Conservation (phyloP, 2,888 invertebrate genomes). For the Furcula furcula region DNA sequence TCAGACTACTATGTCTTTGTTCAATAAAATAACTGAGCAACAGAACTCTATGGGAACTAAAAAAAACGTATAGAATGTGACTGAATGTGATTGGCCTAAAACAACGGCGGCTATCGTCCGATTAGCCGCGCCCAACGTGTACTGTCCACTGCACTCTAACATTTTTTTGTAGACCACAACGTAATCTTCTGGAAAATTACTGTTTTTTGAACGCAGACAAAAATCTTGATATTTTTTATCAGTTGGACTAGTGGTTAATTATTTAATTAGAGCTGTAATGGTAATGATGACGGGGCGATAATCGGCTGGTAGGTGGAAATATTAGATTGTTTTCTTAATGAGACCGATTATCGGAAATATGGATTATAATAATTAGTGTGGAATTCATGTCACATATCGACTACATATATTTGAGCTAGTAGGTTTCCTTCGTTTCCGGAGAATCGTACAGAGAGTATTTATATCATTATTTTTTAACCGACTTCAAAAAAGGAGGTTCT, state of each 20-base stretch:
- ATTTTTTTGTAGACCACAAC: constrained; percentile 21
- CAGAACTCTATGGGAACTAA: background rate
- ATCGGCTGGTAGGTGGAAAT: background rate
- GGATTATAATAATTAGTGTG: background rate
- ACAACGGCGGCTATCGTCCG: constrained; percentile 35
- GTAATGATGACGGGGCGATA: constrained; percentile 11
- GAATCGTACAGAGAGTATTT: no score
- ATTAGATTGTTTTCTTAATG: background rate
- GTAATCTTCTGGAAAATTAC: constrained; percentile 23
- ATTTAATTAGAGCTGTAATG: constrained; percentile 16
- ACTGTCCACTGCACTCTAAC: constrained; percentile 10
- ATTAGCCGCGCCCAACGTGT: constrained; percentile 30
- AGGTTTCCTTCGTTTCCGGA: no score
- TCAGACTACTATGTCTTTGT: no score
- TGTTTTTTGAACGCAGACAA: constrained; percentile 8
- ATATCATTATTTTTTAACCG: no score
- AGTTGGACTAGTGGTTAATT: constrained; percentile 11
- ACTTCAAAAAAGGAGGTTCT: no score
- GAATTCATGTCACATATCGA: no score
- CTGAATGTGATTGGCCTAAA: constrained; percentile 38
- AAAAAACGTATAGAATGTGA: background rate
- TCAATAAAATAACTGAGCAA: no score
- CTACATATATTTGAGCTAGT: no score
- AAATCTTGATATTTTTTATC: constrained; percentile 7
- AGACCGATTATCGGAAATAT: background rate